Evolutionary conservation across 1,140 invertebrate species (phyloP), one percentile per base, ranked within the genome.

Genomic region (Pantala flavescens): DNA sequence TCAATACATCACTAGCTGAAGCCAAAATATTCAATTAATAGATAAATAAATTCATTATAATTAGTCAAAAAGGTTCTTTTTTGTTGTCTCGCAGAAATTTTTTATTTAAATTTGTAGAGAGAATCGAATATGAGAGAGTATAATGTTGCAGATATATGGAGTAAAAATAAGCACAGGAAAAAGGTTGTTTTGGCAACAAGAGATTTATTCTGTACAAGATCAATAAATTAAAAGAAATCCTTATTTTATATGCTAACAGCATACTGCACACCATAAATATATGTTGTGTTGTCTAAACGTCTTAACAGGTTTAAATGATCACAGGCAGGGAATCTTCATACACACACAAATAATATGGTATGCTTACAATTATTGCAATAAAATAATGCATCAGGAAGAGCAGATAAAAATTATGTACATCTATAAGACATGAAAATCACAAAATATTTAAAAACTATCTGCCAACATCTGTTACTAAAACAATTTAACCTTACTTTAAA

Each of bases 181-280:
- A 19, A 16, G 12, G 12, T 63, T 21, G n/a, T 63, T 63, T 63
- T 63, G n/a, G 16, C 49, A 63, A 63, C 49, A 63, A 63, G 49
- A 63, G n/a, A 63, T 63, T 63, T 63, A 63, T 63, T 63, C 49
- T 63, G 49, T 63, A 63, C 49, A 63, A 63, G 49, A 63, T 16
- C 49, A 63, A 63, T 63, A 63, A 63, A 63, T 63, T 63, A 63
- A 63, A 63, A 21, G n/a, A 63, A 63, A 16, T 63, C 49, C 3
- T 63, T 21, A 63, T 63, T n/a, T 63, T 21, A 63, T 63, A 63
- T 63, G 49, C 49, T 63, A 19, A 63, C 49, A 63, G 49, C 49
- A 21, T 63, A 63, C n/a, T 63, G 49, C 49, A 63, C 49, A 63
- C 49, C 49, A 63, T 63, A 63, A 63, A 63, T 63, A 21, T 63